These are phyloP conservation scores for Alca torda DNA, from an alignment of 2,797 vertebrate genomes.

Conservation along the genomic window DNA sequence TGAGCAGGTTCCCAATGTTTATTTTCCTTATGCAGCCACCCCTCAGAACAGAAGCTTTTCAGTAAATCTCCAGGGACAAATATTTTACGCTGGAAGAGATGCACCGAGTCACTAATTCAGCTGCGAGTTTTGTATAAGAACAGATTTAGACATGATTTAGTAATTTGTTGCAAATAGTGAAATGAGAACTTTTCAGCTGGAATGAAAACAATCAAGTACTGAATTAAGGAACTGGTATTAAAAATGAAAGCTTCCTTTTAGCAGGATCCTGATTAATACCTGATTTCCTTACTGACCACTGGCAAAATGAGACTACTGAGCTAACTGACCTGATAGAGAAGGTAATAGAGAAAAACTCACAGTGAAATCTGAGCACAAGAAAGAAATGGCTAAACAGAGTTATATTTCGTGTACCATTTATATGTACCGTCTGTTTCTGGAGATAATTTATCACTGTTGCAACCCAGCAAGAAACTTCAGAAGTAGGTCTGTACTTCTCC, in stretches of 20 bases:
- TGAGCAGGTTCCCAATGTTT: neutral
- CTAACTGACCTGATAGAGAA: neutral
- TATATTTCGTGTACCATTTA: neutral
- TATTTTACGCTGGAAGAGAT: neutral
- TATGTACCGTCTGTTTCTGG: neutral
- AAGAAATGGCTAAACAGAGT: neutral
- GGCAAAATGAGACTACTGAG: neutral
- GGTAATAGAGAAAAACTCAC: neutral
- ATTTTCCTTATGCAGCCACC: neutral
- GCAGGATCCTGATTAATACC: neutral
- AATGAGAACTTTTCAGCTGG: neutral
- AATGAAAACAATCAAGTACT: neutral
- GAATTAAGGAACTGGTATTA: neutral
- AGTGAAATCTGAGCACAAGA: neutral
- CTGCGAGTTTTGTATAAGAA: neutral
- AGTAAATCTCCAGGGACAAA: neutral
- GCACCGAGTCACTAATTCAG: neutral
- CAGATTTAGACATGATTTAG: neutral
- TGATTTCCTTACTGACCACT: neutral
- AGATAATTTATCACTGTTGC: neutral
- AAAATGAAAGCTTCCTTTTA: neutral
- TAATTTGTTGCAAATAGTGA: neutral
- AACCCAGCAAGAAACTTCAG: neutral
- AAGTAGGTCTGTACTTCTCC: neutral
- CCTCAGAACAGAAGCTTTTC: neutral